These are phyloP conservation scores for Drosophila bocqueti DNA, from an alignment of 1,140 invertebrate species.

Conservation along the genomic window DNA sequence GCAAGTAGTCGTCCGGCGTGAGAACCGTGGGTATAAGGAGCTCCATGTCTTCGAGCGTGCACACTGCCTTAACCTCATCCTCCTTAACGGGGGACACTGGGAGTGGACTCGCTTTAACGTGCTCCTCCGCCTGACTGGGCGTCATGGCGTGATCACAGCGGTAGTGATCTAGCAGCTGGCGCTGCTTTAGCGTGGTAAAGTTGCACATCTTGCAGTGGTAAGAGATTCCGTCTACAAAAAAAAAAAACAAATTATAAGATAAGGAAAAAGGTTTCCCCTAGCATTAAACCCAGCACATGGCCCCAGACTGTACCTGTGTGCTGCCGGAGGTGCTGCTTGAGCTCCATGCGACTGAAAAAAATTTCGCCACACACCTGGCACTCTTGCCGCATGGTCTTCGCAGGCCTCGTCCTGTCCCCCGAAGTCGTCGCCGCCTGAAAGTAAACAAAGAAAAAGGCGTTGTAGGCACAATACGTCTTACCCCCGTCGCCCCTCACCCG, in stretches of 20 bases:
- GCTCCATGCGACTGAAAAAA: conserved; percentile 59
- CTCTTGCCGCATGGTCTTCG: conserved; percentile 48
- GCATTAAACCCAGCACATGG: not conserved
- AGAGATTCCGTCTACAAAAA: conserved; percentile 48
- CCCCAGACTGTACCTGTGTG: conserved; percentile 58
- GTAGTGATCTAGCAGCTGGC: conserved; percentile 63
- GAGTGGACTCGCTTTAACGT: conserved; percentile 35
- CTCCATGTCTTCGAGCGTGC: conserved; percentile 70
- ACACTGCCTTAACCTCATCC: conserved; percentile 49
- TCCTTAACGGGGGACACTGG: not conserved
- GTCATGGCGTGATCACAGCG: conserved; percentile 37
- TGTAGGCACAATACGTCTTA: conserved; percentile 1
- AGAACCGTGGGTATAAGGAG: conserved; percentile 64
- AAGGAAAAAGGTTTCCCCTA: not conserved
- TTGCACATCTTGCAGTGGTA: conserved; percentile 67
- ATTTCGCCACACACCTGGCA: conserved; percentile 65
- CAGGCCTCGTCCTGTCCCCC: conserved; percentile 2
- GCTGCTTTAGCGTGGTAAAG: conserved; percentile 61
- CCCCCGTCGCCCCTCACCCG: not conserved
- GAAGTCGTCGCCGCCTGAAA: not conserved
- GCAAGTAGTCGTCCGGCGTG: conserved; percentile 60
- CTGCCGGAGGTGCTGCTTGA: conserved; percentile 71
- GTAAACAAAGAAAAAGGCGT: conserved; percentile 4
- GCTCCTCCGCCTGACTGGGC: conserved; percentile 48
- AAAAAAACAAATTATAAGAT: not conserved